These are phyloP conservation scores for Cyclina sinensis DNA, from an alignment of 1,140 invertebrate genomes.

Conservation along the genomic window DNA sequence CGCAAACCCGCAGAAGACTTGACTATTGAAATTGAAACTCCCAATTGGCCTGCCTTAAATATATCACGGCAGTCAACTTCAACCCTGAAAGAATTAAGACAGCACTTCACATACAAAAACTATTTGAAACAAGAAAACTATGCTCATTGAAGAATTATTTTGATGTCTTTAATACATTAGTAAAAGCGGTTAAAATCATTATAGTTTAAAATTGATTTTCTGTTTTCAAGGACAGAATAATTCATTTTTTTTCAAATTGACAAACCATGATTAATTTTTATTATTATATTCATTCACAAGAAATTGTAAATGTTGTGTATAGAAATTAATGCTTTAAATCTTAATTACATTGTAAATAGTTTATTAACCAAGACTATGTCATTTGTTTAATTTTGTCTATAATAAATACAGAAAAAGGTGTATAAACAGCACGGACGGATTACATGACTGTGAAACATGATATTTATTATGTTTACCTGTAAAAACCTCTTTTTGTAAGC, in stretches of 20 bases:
- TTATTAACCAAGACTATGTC: constrained; percentile 26
- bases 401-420: constrained; percentile 18
- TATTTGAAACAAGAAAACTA: not conserved
- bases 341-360: not conserved
- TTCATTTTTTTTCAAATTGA: not conserved
- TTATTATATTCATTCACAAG: not conserved
- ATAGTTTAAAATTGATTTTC: not conserved
- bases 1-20: constrained; percentile 6
- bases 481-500: too few species aligned
- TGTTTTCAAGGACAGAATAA: not conserved
- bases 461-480: not conserved
- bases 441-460: not conserved
- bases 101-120: too few species aligned
- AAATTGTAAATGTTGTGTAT: too few species aligned
- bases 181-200: not conserved
- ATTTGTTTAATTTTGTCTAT: constrained; percentile 57
- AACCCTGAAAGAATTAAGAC: constrained; percentile 38
- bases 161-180: not conserved
- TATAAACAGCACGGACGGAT: not conserved
- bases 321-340: not conserved
- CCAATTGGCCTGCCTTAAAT: constrained; percentile 49
- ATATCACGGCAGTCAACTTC: constrained; percentile 49
- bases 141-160: not conserved
- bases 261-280: not conserved
- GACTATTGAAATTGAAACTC: constrained; percentile 25